phyloP scores from a whole-genome alignment of 2,797 vertebrate species.

The Coccyzus lansbergi region DNA sequence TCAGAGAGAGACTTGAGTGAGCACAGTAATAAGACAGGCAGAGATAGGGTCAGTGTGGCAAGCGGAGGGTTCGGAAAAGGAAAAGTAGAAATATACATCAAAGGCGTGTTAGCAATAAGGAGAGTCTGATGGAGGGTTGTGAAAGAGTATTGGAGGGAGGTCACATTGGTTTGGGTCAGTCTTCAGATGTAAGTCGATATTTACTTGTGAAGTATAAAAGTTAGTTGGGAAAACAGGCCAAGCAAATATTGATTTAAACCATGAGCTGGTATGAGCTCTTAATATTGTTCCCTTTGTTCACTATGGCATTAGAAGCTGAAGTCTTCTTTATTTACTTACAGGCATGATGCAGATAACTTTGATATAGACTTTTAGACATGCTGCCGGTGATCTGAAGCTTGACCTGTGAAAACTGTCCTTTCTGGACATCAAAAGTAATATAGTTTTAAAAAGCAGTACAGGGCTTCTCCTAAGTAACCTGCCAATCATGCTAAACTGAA shows the following conservation, averaged over 20 bases:
- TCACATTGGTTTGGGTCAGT: background rate
- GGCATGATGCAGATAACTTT: constrained; percentile 19
- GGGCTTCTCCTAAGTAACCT: constrained; percentile 16
- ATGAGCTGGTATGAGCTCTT: background rate
- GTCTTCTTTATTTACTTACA: constrained; percentile 50
- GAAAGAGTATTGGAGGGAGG: background rate
- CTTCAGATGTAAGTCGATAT: background rate
- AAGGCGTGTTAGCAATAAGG: background rate
- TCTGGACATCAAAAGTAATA: constrained; percentile 22
- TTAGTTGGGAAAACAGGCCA: constrained; percentile 33
- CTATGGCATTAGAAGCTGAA: constrained; percentile 19
- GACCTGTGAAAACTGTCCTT: constrained; percentile 42
- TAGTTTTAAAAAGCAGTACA: constrained; percentile 3
- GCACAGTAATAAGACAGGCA: background rate
- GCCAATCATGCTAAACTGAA: constrained; percentile 55
- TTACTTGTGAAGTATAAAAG: constrained; percentile 34
- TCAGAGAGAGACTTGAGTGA: background rate
- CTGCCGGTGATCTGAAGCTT: constrained; percentile 19
- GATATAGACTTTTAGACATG: constrained; percentile 32
- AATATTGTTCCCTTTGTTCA: constrained; percentile 48
- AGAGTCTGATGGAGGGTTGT: background rate
- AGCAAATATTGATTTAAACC: constrained; percentile 56
- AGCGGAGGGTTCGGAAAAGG: background rate
- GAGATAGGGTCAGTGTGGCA: background rate
- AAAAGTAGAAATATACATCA: background rate